Base-by-base conservation (phyloP, 2,888 invertebrate genomes). In the Odontomyia ornata region DNA sequence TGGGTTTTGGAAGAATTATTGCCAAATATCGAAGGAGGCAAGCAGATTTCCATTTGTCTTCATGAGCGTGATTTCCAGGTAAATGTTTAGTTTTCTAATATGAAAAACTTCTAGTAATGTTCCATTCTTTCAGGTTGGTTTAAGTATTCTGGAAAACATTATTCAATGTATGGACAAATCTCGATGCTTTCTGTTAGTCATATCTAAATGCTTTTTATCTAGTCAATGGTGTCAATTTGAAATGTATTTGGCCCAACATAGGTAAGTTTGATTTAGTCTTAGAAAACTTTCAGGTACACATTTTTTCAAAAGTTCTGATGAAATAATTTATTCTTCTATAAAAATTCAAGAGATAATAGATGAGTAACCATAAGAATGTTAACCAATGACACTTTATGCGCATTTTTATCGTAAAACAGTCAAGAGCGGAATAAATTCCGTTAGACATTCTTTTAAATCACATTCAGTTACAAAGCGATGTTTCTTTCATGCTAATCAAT, bases 221-320 rank as follows among this genome's bases (percentile, higher is more conserved):
- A 92, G 92, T 80, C 91, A 92, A 79, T 93, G 93, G 93, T 93
- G 93, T 81, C 91, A 91, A 81, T 92, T 91, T 80, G 93, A 93
- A 84, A 90, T 92, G 90, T 90, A 91, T 80, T 82, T 93, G 64
- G 92, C 92, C 0, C 92, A 92, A 78, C 91, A 91, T 82, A 88
- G 91, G 89, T 90, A 78, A 81, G 67, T 77, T 30, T 25, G 43
- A 9, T 52, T 28, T 52, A 52, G 21, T 30, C n/a, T n/a, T n/a
- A n/a, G n/a, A 57, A 13, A 72, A 56, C 36, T 56, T 7, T 27
- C 1, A 9, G 52, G 23, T 18, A n/a, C n/a, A n/a, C n/a, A n/a
- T n/a, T n/a, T n/a, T n/a, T n/a, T n/a, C n/a, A n/a, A n/a, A n/a
- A n/a, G n/a, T n/a, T n/a, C 27, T 76, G 30, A 21, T 43, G 62